A percentile compares a stretch with the other conserved stretches of the same genome.
phyloP scores from a whole-genome alignment of 92 coral and sea anemone genomes.

The Meandrina meandrites region DNA sequence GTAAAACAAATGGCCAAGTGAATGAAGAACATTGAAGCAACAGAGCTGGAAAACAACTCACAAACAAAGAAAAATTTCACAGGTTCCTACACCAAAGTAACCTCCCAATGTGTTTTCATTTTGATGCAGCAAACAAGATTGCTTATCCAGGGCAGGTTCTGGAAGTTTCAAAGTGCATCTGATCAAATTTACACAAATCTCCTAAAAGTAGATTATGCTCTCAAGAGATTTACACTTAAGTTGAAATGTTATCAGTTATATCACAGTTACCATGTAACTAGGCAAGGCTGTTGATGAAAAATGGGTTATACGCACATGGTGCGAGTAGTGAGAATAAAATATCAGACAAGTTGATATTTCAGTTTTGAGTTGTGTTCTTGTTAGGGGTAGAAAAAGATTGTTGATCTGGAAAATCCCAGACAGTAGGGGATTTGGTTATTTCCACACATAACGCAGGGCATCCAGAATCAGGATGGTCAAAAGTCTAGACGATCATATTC shows the following conservation, averaged over 20 bases:
- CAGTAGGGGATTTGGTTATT: too few species aligned
- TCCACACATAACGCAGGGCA: too few species aligned
- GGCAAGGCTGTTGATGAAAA: constrained; percentile 1
- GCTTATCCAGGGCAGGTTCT: background rate
- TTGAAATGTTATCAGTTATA: constrained; percentile 17
- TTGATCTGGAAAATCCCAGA: background rate
- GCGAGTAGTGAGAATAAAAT: constrained; percentile 21
- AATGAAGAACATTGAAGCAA: too few species aligned
- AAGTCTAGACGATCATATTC: too few species aligned
- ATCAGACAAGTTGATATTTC: background rate
- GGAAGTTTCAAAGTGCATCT: background rate
- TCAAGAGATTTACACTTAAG: background rate
- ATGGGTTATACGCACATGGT: constrained; percentile 25
- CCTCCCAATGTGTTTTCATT: background rate
- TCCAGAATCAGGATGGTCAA: too few species aligned
- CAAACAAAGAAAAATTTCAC: too few species aligned
- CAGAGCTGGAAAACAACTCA: too few species aligned
- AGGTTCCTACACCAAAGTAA: too few species aligned
- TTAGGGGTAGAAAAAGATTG: background rate
- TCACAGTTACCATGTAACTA: constrained; percentile 40
- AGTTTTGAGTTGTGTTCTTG: background rate
- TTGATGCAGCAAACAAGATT: background rate
- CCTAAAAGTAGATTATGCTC: background rate
- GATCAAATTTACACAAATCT: background rate
- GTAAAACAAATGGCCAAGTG: too few species aligned